Evolutionary conservation across 2,797 vertebrate genomes (phyloP).

Genomic region (Gymnocypris eckloni): DNA sequence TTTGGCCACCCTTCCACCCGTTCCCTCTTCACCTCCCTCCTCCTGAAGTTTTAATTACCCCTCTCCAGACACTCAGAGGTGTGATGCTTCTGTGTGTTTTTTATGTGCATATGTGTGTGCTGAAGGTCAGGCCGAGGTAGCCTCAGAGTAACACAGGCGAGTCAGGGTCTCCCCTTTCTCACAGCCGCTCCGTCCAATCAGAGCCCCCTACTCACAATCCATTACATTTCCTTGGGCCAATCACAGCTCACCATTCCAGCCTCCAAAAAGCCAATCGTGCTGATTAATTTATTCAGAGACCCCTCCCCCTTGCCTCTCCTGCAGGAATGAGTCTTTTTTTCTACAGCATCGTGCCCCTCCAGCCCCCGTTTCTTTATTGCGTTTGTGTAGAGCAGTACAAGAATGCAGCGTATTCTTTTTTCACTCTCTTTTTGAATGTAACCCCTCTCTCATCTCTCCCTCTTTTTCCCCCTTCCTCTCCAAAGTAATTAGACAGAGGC

Average conservation of each 20-base stretch:
- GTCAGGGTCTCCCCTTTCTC: slow-evolving; percentile 90
- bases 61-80: slow-evolving; percentile 63
- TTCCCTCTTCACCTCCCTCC: slow-evolving; percentile 55
- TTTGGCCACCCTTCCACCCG: slow-evolving; percentile 44
- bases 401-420: slow-evolving; percentile 83
- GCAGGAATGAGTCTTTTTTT: slow-evolving; percentile 58
- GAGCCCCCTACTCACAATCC: slow-evolving; percentile 67
- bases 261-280: slow-evolving; percentile 84
- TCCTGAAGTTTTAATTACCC: slow-evolving; percentile 65
- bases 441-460: slow-evolving; percentile 59
- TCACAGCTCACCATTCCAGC: slow-evolving; percentile 73
- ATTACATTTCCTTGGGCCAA: slow-evolving; percentile 64
- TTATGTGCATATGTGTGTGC: slow-evolving; percentile 46
- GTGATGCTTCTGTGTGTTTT: slow-evolving; percentile 51
- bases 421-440: slow-evolving; percentile 80
- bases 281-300: slow-evolving; percentile 88
- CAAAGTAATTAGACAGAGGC: slow-evolving; percentile 81
- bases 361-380: slow-evolving; percentile 75
- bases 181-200: slow-evolving; percentile 82
- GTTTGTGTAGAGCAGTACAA: slow-evolving; percentile 78
- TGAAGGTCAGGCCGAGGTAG: slow-evolving; percentile 79
- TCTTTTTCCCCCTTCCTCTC: slow-evolving; percentile 62
- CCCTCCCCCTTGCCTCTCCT: slow-evolving; percentile 55
- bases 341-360: slow-evolving; percentile 36
- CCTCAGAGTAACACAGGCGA: slow-evolving; percentile 81